Conservation (phyloP, 1,140 invertebrate species). For the Gyrodactylus salaris region DNA sequence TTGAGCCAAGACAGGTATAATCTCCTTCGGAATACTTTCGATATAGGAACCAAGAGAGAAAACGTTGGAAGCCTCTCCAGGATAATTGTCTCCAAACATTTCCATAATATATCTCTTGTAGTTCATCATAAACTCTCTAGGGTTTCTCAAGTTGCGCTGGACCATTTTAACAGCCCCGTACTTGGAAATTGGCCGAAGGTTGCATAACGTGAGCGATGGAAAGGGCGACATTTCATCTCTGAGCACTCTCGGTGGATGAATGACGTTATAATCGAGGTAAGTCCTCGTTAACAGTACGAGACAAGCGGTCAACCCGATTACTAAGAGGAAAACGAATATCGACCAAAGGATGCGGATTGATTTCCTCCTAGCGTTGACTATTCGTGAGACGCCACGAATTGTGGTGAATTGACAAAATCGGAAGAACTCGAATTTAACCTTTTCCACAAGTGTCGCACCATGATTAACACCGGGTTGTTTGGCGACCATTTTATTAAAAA, state of each 20-base stretch:
- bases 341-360: conserved; percentile 2
- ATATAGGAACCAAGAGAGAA: not conserved
- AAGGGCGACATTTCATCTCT: conserved; percentile 3
- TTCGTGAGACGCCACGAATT: conserved; percentile 3
- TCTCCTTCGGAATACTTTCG: not conserved
- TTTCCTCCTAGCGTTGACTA: not conserved
- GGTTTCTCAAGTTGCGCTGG: not conserved
- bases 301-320: not conserved
- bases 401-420: conserved; percentile 7
- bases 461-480: no score
- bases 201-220: conserved; percentile 5
- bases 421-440: not conserved
- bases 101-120: not conserved
- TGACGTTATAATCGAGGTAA: conserved; percentile 6
- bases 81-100: not conserved
- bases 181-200: conserved; percentile 1
- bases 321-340: not conserved
- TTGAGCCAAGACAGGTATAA: not conserved
- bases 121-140: not conserved
- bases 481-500: no score
- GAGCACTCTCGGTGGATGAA: conserved; percentile 3
- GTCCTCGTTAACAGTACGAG: not conserved
- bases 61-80: not conserved
- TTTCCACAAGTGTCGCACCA: no score
- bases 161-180: not conserved